These are phyloP conservation scores for Metaphire vulgaris DNA, from an alignment of 1,140 invertebrate species.

Conservation along the genomic window DNA sequence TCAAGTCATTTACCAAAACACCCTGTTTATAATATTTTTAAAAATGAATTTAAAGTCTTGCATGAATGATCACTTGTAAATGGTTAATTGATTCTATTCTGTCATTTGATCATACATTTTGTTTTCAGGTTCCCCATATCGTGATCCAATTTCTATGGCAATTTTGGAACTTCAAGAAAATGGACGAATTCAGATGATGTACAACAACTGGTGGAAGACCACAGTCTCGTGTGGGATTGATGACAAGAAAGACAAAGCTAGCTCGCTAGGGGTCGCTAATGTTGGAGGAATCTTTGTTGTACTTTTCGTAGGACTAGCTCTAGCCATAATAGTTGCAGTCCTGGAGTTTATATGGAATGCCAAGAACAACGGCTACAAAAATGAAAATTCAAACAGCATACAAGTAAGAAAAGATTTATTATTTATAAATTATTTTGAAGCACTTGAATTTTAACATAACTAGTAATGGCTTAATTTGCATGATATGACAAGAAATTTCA, in stretches of 20 bases:
- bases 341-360: conserved; percentile 94
- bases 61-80: too few relatives aligned
- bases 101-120: too few relatives aligned
- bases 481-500: too few relatives aligned
- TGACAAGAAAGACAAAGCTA: conserved; percentile 78
- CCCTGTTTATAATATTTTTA: too few relatives aligned
- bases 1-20: too few relatives aligned
- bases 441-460: too few relatives aligned
- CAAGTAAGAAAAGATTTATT: neutral
- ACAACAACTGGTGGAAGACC: conserved; percentile 94
- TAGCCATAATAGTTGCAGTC: conserved; percentile 85
- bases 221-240: conserved; percentile 78
- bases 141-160: conserved; percentile 87
- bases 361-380: conserved; percentile 79
- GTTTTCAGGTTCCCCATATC: conserved; percentile 73
- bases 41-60: too few relatives aligned
- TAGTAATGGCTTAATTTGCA: too few relatives aligned
- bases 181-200: conserved; percentile 81
- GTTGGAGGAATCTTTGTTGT: conserved; percentile 94
- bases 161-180: conserved; percentile 92
- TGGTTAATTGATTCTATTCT: too few relatives aligned
- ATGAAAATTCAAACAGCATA: conserved; percentile 51
- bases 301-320: conserved; percentile 77
- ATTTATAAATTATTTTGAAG: too few relatives aligned
- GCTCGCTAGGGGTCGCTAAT: conserved; percentile 85